phyloP scores from a whole-genome alignment of 2,888 invertebrate genomes.

The Caenorhabditis drosophilae region DNA sequence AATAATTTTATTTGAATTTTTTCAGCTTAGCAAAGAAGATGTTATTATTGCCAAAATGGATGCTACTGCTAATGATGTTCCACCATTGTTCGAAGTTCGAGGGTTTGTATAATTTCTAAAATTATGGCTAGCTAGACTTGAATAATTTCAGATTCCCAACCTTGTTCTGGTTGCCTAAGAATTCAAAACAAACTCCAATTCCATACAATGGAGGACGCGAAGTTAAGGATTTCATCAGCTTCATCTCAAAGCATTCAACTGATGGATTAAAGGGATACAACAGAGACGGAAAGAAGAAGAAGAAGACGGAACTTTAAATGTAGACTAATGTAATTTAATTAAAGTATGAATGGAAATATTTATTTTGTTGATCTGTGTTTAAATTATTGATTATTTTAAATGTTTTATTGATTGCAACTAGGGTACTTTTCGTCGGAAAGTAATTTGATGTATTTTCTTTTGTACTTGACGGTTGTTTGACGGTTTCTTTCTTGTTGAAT shows the following conservation, averaged over 20 bases:
- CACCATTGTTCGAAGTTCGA: constrained; percentile 84
- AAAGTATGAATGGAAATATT: constrained; percentile 14
- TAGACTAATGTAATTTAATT: constrained; percentile 2
- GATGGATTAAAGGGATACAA: constrained; percentile 85
- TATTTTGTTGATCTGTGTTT: constrained; percentile 15
- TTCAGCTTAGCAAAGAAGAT: constrained; percentile 80
- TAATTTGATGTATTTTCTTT: neutral
- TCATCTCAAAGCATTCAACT: constrained; percentile 88
- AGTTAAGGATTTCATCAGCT: constrained; percentile 90
- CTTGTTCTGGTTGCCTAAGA: constrained; percentile 90
- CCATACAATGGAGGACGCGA: constrained; percentile 84
- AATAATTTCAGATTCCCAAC: constrained; percentile 82
- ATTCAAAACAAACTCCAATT: constrained; percentile 73
- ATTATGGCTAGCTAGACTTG: constrained; percentile 11
- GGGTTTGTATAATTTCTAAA: constrained; percentile 74
- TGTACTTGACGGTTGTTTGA: constrained; percentile 42
- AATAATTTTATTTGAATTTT: constrained; percentile 1
- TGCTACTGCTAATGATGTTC: constrained; percentile 97
- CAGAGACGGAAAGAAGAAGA: constrained; percentile 79
- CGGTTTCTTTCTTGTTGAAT: constrained; percentile 39
- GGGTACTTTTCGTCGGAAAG: constrained; percentile 18
- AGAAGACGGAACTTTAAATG: constrained; percentile 71
- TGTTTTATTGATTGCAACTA: constrained; percentile 16
- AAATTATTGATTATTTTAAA: constrained; percentile 32
- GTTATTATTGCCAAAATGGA: constrained; percentile 95